Evolutionary conservation across 1,140 invertebrate genomes (phyloP), one percentile per base, ranked within the genome.

Genomic region (Andricus grossulariae): DNA sequence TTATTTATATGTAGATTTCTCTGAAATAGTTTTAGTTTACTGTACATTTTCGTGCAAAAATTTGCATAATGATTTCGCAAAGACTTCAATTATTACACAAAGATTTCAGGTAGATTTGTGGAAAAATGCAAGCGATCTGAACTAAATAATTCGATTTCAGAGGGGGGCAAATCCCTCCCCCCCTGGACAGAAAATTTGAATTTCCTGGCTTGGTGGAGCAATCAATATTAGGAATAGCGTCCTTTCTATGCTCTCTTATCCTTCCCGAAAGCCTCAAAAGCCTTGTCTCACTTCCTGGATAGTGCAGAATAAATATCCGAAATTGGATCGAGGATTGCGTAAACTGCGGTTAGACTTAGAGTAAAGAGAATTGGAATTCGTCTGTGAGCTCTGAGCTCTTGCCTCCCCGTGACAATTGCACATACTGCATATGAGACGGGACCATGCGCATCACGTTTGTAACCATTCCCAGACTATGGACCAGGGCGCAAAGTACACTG

Each of bases 321-420:
- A 66, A 66, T 66, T 66, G 60, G 25, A 66, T 45, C 60, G 60
- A 66, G 60, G 60, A 66, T 66, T 66, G 32, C 60, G 60, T 66
- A 66, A 66, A 66, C 60, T 25, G 60, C 60, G 60, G 60, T 66
- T 66, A 66, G 57, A 66, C 60, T 39, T 66, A 39, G 60, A 66
- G 60, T 66, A 66, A 66, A 66, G 60, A 66, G 60, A 66, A 66
- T 32, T 32, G 21, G 16, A 66, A 66, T 66, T 66, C 60, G 60
- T 66, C n/a, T 66, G 25, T 66, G 15, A n/a, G 25, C 25, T 45
- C 16, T 39, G 39, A 45, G 39, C 39, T 10, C 7, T 45, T 45
- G 25, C 32, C 25, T 45, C 25, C 60, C 25, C 60, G 16, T 66
- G 60, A 66, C 60, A 12, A 25, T 45, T 16, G 45, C 13, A 39